Evolutionary conservation across 2,888 invertebrate species (phyloP).

Genomic region (Lasioglossum calceatum): DNA sequence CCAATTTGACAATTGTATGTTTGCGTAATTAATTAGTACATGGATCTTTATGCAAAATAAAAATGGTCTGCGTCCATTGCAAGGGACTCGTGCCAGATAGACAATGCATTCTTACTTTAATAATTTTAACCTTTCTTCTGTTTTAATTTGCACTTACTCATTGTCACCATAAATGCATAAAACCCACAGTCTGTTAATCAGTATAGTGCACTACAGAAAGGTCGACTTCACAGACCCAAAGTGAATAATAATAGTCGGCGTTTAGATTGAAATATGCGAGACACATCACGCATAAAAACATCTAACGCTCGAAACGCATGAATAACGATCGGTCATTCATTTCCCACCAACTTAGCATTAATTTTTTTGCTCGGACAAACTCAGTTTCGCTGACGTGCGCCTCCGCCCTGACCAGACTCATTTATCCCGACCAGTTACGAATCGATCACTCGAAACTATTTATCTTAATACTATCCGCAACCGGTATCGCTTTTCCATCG

Average conservation of each 20-base stretch:
- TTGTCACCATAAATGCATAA: too few species aligned
- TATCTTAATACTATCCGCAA: background rate
- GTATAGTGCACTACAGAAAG: background rate
- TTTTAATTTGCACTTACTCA: background rate
- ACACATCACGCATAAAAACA: background rate
- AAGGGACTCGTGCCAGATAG: too few species aligned
- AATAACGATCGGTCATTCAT: slow-evolving; percentile 2
- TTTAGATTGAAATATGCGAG: slow-evolving; percentile 13
- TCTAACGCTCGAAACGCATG: background rate
- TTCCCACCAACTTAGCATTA: slow-evolving; percentile 2
- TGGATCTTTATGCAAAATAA: too few species aligned
- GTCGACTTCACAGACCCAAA: background rate
- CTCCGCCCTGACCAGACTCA: background rate
- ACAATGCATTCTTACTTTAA: too few species aligned
- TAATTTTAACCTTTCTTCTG: too few species aligned
- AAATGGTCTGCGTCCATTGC: too few species aligned
- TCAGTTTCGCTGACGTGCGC: background rate
- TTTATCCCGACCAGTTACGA: slow-evolving; percentile 7
- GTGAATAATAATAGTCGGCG: slow-evolving; percentile 1
- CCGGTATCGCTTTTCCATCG: background rate
- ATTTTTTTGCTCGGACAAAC: slow-evolving; percentile 9
- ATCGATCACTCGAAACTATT: slow-evolving; percentile 10
- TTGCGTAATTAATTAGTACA: too few species aligned
- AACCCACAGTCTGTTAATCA: too few species aligned
- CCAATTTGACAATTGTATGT: too few species aligned